Evolutionary conservation across 2,888 invertebrate genomes (phyloP), one percentile per base, ranked within the genome.

Genomic region (Busseola fusca): DNA sequence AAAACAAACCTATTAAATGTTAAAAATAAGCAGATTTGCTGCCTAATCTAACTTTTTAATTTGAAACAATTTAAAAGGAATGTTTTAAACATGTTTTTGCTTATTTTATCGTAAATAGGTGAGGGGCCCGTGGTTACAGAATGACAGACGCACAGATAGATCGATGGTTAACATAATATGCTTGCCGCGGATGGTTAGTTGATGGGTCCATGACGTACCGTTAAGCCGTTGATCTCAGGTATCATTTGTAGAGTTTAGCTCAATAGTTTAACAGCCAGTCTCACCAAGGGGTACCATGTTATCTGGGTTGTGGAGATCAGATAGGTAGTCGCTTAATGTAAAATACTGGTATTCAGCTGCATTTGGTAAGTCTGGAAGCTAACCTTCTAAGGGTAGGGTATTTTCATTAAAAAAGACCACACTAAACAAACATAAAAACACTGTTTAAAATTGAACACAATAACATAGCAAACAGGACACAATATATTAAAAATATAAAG

Each of bases 401-500:
- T 45, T 69, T 69, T 57, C 18, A 37, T 27, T 3, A 34, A 30
- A 18, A 30, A 18, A 48, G 0, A 21, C 1, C 2, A 2, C 42
- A 37, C 10, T 2, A 5, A 3, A 37, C 7, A 18, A 45, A 14
- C 16, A 12, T n/a, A n/a, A 74, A 58, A 48, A 10, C 6, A 14
- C 25, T 30, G 4, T 30, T 25, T 18, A 27, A 30, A n/a, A 63
- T 54, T 18, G n/a, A 30, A 54, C 34, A 58, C 14, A 42, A 50
- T 48, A 40, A 30, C 18, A 14, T 42, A 25, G 54, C 21, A 37
- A 34, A 63, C 65, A 64, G 63, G 52, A 73, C n/a, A 54, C 50
- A 42, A 59, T 78, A 58, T 71, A 69, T 63, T 68, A 71, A 42
- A 40, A 52, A 60, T 66, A 74, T 50, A 56, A 69, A 64, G 50